A percentile compares a stretch with the other conserved stretches of the same genome.
Evolutionary conservation across 53 echinoderm and acorn worm genomes (phyloP).

Genomic region (Echinarachnius parma): DNA sequence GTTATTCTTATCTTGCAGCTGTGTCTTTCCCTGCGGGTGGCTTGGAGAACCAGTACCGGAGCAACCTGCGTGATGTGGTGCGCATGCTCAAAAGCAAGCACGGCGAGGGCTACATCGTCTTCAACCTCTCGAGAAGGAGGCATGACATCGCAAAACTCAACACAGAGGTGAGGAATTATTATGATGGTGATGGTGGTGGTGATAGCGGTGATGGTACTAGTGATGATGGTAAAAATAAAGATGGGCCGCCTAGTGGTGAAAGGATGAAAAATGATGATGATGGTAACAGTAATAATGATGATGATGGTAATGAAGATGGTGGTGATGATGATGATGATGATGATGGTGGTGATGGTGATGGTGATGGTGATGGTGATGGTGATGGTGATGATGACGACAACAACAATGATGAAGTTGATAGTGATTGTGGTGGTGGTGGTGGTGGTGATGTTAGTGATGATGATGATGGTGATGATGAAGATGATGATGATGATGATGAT

Average conservation of each 20-base stretch:
- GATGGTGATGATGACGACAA: background rate
- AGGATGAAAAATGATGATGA: background rate
- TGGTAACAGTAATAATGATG: background rate
- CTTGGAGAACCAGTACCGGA: constrained; percentile 84
- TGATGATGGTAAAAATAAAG: background rate
- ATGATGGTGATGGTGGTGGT: constrained; percentile 54
- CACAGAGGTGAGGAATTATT: too few relatives aligned
- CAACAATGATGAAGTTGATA: too few relatives aligned
- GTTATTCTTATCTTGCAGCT: constrained; percentile 59
- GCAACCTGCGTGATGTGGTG: constrained; percentile 91
- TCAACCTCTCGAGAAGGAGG: constrained; percentile 83
- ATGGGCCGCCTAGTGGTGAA: background rate
- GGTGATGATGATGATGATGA: background rate
- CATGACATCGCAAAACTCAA: constrained; percentile 87
- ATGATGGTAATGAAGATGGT: background rate
- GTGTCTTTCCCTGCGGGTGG: constrained; percentile 97
- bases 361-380: background rate
- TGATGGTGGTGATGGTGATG: background rate
- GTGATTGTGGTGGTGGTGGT: too few relatives aligned
- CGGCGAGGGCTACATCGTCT: constrained; percentile 78
- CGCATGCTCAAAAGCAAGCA: constrained; percentile 89
- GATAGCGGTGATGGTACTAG: background rate
- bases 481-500: background rate
- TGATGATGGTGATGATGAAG: background rate
- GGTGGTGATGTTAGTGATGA: too few relatives aligned